Base-by-base conservation (phyloP, 2,797 vertebrate genomes). In the Peromyscus aztecus region DNA sequence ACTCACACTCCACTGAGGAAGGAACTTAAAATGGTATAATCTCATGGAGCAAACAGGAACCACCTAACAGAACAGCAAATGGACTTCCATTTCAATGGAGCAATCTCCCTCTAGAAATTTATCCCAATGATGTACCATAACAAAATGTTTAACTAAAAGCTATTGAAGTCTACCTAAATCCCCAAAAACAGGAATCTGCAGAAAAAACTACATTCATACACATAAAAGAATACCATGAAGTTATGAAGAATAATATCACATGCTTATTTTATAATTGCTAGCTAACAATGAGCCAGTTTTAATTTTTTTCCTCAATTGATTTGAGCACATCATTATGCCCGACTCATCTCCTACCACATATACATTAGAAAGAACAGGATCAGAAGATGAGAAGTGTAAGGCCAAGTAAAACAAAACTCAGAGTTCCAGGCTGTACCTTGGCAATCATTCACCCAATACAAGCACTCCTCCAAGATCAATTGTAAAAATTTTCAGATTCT, bases 401-500 rank as follows among this genome's bases (percentile, higher is more conserved):
- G 37, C 17, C 65, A 89, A 65, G 11, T 19, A 89, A 90, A 92
- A 13, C 73, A 94, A 96, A 96, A 92, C 46, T 77, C 29, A 73
- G 63, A 49, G 63, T 37, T 80, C 65, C 55, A 16, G 71, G 29
- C 12, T 84, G 21, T 11, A 88, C 84, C 34, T 90, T 61, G 88
- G 14, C 19, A 83, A 76, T 31, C 6, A 63, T 29, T 87, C 27
- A 86, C 67, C 55, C 4, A 91, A 91, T 76, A 85, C 73, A 96
- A 59, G 31, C 10, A 69, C n/a, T 57, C 49, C 21, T 59, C 14
- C 55, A 5, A 95, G 91, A 61, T 49, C 67, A 80, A 40, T 46
- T 84, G 82, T 93, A 67, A 86, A 55, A 63, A 81, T n/a, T 86
- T 95, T 92, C 40, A 92, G 91, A 93, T 27, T 90, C 77, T 91